These are phyloP conservation scores for Nymphalis io DNA, from an alignment of 1,140 invertebrate genomes.

Conservation along the genomic window DNA sequence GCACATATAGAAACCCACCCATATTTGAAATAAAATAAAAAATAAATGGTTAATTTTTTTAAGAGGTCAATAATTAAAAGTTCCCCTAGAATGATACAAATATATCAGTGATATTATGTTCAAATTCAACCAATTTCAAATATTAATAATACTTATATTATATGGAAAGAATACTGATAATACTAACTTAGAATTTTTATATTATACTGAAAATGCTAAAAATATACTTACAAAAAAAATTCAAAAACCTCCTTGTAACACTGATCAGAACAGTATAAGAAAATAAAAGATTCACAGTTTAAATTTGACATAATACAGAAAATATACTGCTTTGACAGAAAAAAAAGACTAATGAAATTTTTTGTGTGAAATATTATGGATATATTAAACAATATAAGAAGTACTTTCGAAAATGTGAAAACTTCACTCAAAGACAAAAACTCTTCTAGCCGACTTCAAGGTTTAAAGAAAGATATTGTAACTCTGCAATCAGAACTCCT, in stretches of 20 bases:
- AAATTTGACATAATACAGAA: background rate
- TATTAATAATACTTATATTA: too few species aligned
- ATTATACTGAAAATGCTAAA: too few species aligned
- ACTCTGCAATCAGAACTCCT: conserved; percentile 54
- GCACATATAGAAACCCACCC: too few species aligned
- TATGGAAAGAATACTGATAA: too few species aligned
- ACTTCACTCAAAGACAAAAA: conserved; percentile 55
- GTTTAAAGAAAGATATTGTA: conserved; percentile 62
- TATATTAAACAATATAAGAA: conserved; percentile 55
- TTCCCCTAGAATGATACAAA: too few species aligned
- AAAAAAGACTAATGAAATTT: conserved; percentile 21
- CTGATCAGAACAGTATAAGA: background rate
- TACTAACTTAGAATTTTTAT: too few species aligned
- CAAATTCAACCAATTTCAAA: too few species aligned
- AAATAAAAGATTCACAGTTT: background rate
- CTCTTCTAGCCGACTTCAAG: conserved; percentile 49
- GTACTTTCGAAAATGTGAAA: conserved; percentile 62
- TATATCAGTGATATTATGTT: too few species aligned
- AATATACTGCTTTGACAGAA: conserved; percentile 5
- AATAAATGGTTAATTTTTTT: too few species aligned
- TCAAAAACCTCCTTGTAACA: background rate
- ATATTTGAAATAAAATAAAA: too few species aligned
- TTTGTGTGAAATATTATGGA: conserved; percentile 51
- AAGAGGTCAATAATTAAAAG: too few species aligned
- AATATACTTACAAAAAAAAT: too few species aligned